Evolutionary conservation across 1,140 invertebrate species (phyloP).

Genomic region (Aphelenchoides fujianensis): DNA sequence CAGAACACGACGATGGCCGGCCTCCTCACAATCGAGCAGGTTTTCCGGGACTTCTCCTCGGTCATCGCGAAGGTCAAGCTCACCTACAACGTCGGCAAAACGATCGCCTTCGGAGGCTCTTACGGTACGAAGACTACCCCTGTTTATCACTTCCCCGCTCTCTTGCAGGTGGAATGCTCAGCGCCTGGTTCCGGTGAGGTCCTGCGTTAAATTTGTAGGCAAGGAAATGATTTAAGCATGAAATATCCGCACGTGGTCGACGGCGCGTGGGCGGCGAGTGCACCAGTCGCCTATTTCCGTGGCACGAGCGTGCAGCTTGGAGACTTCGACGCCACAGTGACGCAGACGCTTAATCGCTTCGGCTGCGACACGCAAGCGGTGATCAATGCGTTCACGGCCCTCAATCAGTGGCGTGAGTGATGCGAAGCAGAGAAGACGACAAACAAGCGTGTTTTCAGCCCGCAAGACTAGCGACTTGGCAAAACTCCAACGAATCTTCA

Average conservation of each 20-base stretch:
- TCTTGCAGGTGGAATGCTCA: too few relatives aligned
- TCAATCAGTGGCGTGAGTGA: slow-evolving; percentile 68
- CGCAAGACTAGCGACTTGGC: too few relatives aligned
- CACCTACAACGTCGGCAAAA: slow-evolving; percentile 79
- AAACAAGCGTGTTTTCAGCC: too few relatives aligned
- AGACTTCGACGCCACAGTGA: slow-evolving; percentile 75
- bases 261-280: slow-evolving; percentile 88
- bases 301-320: slow-evolving; percentile 74
- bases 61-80: slow-evolving; percentile 70
- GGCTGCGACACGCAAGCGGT: slow-evolving; percentile 74
- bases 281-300: slow-evolving; percentile 83
- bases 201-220: slow-evolving; percentile 87
- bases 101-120: slow-evolving; percentile 83
- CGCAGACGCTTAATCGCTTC: slow-evolving; percentile 72
- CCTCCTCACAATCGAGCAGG: slow-evolving; percentile 57
- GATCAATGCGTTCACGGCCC: slow-evolving; percentile 73
- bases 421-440: too few relatives aligned
- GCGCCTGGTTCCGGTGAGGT: slow-evolving; percentile 92
- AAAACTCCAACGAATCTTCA: slow-evolving; percentile 73
- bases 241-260: too few relatives aligned
- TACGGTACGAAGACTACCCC: slow-evolving; percentile 82
- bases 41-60: not conserved
- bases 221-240: too few relatives aligned
- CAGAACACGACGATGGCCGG: not conserved
- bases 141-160: too few relatives aligned